phyloP scores from a whole-genome alignment of 2,113 vertebrate species.

The Castor canadensis region DNA sequence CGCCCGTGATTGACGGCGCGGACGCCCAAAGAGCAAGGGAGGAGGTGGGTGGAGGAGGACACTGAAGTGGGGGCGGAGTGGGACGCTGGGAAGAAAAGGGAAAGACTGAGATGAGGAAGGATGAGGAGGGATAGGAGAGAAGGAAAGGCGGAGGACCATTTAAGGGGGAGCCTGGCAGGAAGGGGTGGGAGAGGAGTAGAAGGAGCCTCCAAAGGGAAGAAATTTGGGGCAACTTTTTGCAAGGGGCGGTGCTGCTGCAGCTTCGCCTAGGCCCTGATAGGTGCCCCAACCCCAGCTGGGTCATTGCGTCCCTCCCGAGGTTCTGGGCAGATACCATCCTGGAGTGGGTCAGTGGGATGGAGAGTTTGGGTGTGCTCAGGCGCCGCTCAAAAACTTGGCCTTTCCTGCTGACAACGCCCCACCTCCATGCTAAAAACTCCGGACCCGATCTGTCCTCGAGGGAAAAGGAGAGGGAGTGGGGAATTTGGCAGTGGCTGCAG shows the following conservation, averaged over 20 bases:
- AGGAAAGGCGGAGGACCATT: too few relatives aligned
- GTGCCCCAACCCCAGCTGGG: not conserved
- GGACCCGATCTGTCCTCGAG: not conserved
- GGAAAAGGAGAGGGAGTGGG: slow-evolving; percentile 10
- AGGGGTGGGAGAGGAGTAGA: not conserved
- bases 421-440: slow-evolving; percentile 23
- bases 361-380: slow-evolving; percentile 1
- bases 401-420: slow-evolving; percentile 33
- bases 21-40: slow-evolving; percentile 86
- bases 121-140: not conserved
- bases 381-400: not conserved
- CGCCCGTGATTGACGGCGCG: slow-evolving; percentile 90
- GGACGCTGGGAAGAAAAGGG: slow-evolving; percentile 19
- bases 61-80: not conserved
- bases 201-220: not conserved
- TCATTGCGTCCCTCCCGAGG: not conserved
- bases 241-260: not conserved
- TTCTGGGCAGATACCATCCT: not conserved
- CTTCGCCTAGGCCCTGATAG: not conserved
- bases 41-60: slow-evolving; percentile 19
- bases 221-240: not conserved
- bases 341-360: not conserved
- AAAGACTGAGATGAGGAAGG: slow-evolving; percentile 38
- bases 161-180: too few relatives aligned
- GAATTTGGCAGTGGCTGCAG: slow-evolving; percentile 41